These are phyloP conservation scores for Prenolepis imparis DNA, from an alignment of 2,888 invertebrate species.

Conservation along the genomic window DNA sequence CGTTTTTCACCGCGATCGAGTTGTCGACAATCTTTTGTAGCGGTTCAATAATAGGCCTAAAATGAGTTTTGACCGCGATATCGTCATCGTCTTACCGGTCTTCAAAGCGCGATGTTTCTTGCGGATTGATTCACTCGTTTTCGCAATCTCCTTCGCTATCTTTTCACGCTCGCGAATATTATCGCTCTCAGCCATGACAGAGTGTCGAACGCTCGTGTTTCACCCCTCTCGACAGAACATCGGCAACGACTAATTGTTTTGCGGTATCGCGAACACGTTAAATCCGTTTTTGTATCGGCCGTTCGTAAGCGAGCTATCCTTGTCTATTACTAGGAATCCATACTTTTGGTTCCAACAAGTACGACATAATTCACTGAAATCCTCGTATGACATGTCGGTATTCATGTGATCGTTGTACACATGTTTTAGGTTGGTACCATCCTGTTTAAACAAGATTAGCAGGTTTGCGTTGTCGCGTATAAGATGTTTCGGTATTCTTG, in stretches of 20 bases:
- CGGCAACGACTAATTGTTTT: background rate
- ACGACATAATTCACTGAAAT: background rate
- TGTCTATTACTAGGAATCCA: background rate
- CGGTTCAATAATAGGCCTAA: background rate
- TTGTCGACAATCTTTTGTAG: background rate
- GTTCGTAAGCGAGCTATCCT: background rate
- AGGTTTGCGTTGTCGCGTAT: background rate
- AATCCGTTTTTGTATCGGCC: background rate
- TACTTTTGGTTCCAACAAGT: background rate
- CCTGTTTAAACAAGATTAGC: background rate
- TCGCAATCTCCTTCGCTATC: too few relatives aligned
- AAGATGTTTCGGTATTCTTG: background rate
- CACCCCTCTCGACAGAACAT: background rate
- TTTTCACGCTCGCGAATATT: background rate
- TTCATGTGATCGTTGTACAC: too few relatives aligned
- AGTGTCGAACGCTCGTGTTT: too few relatives aligned
- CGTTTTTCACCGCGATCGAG: too few relatives aligned
- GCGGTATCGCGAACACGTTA: too few relatives aligned
- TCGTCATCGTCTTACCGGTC: background rate
- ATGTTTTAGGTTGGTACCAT: background rate
- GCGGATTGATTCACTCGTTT: background rate
- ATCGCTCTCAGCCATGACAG: too few relatives aligned
- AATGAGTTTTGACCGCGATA: background rate
- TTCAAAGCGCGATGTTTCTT: background rate
- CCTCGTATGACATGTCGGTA: too few relatives aligned